Conservation (phyloP, 2,113 vertebrate genomes). For the Mobula hypostoma region DNA sequence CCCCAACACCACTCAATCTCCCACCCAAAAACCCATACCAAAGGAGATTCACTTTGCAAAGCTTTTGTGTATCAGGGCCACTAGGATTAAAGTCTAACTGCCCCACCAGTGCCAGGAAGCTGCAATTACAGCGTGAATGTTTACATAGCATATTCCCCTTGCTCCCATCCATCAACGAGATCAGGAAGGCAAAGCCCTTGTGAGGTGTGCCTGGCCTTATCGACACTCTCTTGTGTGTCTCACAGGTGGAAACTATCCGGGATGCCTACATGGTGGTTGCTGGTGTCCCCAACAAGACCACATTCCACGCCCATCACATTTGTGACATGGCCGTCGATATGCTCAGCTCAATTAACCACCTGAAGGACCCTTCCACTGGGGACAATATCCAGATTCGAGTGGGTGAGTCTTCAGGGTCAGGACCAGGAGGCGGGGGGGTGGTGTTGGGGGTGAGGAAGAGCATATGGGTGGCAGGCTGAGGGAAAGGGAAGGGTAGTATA, state of each 20-base stretch:
- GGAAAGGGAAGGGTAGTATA: not conserved
- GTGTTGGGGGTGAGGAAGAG: no score
- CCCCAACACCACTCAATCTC: no score
- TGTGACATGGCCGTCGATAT: slow-evolving; percentile 64
- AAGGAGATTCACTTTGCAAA: no score
- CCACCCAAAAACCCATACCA: no score
- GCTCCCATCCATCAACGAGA: no score
- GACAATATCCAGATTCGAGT: slow-evolving; percentile 63
- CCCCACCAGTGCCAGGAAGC: not conserved
- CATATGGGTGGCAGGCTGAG: not conserved
- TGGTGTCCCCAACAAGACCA: slow-evolving; percentile 63
- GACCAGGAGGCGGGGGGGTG: no score
- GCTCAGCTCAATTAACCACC: slow-evolving; percentile 64
- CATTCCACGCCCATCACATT: slow-evolving; percentile 61
- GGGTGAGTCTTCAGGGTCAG: slow-evolving; percentile 45
- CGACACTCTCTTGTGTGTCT: no score
- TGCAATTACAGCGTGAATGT: not conserved
- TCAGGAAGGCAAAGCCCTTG: no score
- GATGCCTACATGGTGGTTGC: slow-evolving; percentile 67
- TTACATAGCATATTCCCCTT: not conserved
- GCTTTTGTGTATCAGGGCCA: no score
- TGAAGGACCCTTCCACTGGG: slow-evolving; percentile 60
- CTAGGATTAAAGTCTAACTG: not conserved
- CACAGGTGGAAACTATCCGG: slow-evolving; percentile 60
- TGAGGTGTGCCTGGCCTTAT: no score